Evolutionary conservation across 1,140 invertebrate genomes (phyloP), one percentile per base, ranked within the genome.

Genomic region (Drosophila auraria): DNA sequence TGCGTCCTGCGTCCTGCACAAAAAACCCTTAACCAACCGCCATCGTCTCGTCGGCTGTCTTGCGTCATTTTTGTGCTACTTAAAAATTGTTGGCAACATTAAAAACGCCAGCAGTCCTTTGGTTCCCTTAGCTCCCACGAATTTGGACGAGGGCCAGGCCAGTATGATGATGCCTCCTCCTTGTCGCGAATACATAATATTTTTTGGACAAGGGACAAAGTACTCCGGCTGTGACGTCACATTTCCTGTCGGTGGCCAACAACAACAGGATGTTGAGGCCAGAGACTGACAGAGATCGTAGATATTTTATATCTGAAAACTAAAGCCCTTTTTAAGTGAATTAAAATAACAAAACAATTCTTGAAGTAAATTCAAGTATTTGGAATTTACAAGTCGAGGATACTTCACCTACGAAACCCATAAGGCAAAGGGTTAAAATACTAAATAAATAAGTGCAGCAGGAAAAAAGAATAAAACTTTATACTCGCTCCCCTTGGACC

Each of bases 11-110:
- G 27, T 30, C 27, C 27, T 30, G 50, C 36, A 36, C n/a, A n/a
- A 45, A 36, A n/a, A 33, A 30, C 23, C 38, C 44, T 17, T 42
- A 47, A 17, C 14, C 53, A 20, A 8, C 36, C 5, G 9, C 45
- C 25, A 30, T 30, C 36, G 49, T 33, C 49, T 45, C 63, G 63
- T 71, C 60, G 62, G 20, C 63, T 53, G 68, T 70, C 69, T 81
- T 73, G 72, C 62, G 74, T 81, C 84, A 73, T 79, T 83, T 83
- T 79, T 81, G 86, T 80, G 84, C 80, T 89, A 89, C 86, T 89
- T 89, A 89, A 89, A 89, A 90, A 89, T 84, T 89, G 86, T 84
- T 89, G 77, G 58, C 69, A 81, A 81, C 81, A 87, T 89, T 71
- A 68, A 78, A 83, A 77, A 50, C 64, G 58, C 49, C 64, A 58